phyloP scores from a whole-genome alignment of 1,140 invertebrate genomes.

The Elymnias hypermnestra region DNA sequence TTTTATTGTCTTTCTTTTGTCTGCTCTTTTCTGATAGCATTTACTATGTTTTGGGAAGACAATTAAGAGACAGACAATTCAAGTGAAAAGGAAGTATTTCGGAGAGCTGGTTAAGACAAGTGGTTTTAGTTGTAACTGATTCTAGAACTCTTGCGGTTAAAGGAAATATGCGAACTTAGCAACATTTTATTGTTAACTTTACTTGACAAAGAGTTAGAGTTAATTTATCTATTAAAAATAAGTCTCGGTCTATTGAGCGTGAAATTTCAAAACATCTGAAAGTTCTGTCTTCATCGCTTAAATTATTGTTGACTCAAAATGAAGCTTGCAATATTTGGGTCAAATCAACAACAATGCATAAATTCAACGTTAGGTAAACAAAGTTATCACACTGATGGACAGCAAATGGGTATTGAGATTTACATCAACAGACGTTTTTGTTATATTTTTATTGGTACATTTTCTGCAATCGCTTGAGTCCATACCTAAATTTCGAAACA shows the following conservation, averaged over 20 bases:
- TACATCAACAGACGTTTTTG: constrained; percentile 13
- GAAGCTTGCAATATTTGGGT: background rate
- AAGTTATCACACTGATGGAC: background rate
- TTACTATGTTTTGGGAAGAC: too few relatives aligned
- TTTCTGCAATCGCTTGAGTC: constrained; percentile 47
- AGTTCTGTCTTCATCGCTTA: background rate
- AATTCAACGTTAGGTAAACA: background rate
- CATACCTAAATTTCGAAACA: constrained; percentile 41
- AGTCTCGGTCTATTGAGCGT: background rate
- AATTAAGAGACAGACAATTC: too few relatives aligned
- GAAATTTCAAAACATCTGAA: background rate
- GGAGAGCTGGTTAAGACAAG: too few relatives aligned
- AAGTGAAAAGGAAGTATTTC: too few relatives aligned
- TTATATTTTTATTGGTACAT: constrained; percentile 36
- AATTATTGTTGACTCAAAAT: background rate
- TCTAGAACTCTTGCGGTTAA: too few relatives aligned
- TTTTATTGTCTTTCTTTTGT: too few relatives aligned
- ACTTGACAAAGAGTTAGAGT: too few relatives aligned
- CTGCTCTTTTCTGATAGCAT: too few relatives aligned
- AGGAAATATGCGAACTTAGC: too few relatives aligned
- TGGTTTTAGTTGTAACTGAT: too few relatives aligned
- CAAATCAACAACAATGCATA: background rate
- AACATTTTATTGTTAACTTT: too few relatives aligned
- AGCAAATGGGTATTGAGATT: background rate
- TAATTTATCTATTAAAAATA: too few relatives aligned